These are phyloP conservation scores for Peromyscus leucopus DNA, from an alignment of 2,113 vertebrate genomes.

Conservation along the genomic window DNA sequence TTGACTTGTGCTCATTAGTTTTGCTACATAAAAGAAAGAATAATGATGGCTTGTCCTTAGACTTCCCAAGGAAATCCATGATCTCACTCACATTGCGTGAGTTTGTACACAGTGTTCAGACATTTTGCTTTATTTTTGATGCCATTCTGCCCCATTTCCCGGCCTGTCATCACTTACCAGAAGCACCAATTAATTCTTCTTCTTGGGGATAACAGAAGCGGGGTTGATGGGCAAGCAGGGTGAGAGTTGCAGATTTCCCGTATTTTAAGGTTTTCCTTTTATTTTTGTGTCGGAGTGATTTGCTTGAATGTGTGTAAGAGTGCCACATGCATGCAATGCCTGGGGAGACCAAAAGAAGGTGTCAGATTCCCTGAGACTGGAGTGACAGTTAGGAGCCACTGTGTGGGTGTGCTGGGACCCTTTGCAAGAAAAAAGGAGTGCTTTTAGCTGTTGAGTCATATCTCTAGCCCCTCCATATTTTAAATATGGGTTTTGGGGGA, in stretches of 20 bases:
- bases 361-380: neutral
- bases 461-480: neutral
- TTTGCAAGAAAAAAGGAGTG: neutral
- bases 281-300: neutral
- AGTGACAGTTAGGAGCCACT: neutral
- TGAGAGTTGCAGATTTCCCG: neutral
- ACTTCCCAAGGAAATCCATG: neutral
- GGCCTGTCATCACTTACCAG: neutral
- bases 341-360: neutral
- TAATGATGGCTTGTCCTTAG: neutral
- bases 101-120: neutral
- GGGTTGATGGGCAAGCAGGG: neutral
- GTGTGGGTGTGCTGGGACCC: neutral
- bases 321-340: neutral
- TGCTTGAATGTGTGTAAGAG: neutral
- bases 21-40: neutral
- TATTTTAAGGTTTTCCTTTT: neutral
- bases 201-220: neutral
- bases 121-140: neutral
- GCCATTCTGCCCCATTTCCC: neutral
- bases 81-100: neutral
- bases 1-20: neutral
- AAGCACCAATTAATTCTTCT: neutral
- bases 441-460: neutral
- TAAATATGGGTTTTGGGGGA: neutral